Base-by-base conservation (phyloP, 1,140 invertebrate species). In the Drosophila erecta region DNA sequence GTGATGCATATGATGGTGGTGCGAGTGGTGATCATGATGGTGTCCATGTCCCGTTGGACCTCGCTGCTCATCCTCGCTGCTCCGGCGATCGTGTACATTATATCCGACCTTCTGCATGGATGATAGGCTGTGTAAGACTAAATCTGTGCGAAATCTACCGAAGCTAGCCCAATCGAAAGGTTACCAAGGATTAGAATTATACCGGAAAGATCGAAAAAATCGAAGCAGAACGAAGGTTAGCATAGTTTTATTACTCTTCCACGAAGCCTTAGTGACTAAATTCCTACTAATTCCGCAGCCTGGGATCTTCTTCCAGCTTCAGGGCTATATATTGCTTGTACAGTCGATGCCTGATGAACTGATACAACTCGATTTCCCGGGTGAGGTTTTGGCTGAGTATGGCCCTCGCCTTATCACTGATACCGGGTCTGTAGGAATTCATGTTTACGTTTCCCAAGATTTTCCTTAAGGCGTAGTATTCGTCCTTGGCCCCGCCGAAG, bases 321-420 rank as follows among this genome's bases (percentile, higher is more conserved):
- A 97, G 90, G 0, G 96, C 96, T 56, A 95, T 93, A 66, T 96
- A 94, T 90, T 97, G 97, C 84, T 95, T 94, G 81, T 97, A 95
- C 6, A 98, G 93, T 75, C 97, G 93, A 91, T 98, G 96, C 79
- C 95, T 95, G 85, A 96, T 97, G 92, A 98, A 98, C 81, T 97
- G 95, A 92, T 98, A 98, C 89, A 98, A 97, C 91, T 98, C 97
- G 22, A 98, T 97, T 93, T 98, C 97, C 46, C 95, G 93, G 0
- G 97, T 97, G 89, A 98, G 96, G 91, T 98, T 98, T 51, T 93
- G 94, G 60, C 96, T 93, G 0, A 98, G 95, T 11, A 97, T 94
- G 2, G 96, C 94, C 85, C 97, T 97, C 1, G 97, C 94, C 81
- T 95, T 94, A 76, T 96, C 95, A 20, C 95, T 95, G 0, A 98